Conservation (phyloP, 2,113 vertebrate genomes). For the Galemys pyrenaicus region DNA sequence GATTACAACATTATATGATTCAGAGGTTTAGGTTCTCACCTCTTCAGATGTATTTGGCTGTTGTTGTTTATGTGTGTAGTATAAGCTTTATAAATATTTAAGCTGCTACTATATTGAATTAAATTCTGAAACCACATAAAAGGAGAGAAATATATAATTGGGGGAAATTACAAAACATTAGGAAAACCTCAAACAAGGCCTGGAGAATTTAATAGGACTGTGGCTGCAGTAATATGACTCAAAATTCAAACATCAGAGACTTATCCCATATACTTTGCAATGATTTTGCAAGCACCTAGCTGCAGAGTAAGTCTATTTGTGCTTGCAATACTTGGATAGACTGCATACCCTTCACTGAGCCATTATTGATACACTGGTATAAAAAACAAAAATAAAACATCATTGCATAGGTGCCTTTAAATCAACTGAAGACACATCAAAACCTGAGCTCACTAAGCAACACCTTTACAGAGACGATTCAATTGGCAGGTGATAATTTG, state of each 20-base stretch:
- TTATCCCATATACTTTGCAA: neutral
- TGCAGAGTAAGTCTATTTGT: neutral
- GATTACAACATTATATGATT: no score
- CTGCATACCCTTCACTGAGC: neutral
- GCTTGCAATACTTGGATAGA: neutral
- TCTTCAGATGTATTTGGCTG: no score
- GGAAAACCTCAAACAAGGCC: neutral
- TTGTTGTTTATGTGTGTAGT: neutral
- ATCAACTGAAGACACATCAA: neutral
- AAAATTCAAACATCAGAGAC: neutral
- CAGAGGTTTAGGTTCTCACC: no score
- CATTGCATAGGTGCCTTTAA: neutral
- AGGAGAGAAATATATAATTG: neutral
- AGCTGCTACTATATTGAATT: neutral
- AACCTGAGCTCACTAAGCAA: neutral
- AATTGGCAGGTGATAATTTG: neutral
- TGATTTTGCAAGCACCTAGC: neutral
- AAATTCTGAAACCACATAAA: conserved; percentile 35
- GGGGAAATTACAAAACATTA: neutral
- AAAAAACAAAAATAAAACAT: neutral
- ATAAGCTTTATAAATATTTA: conserved; percentile 66
- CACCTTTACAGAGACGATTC: neutral
- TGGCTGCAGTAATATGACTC: no score
- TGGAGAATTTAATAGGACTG: neutral
- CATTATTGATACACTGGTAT: neutral